phyloP scores from a whole-genome alignment of 2,113 vertebrate genomes.

The Tupaia tana region DNA sequence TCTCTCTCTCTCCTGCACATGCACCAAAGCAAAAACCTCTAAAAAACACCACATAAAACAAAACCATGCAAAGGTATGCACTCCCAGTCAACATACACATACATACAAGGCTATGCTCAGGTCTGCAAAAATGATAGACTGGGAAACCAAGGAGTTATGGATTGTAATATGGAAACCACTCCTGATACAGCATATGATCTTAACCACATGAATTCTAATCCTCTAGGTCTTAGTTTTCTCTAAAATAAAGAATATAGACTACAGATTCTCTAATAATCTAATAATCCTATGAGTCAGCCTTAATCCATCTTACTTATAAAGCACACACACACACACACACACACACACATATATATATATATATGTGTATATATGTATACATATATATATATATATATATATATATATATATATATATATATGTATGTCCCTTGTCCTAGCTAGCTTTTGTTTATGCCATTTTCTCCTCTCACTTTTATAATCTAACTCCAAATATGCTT shows the following conservation, averaged over 20 bases:
- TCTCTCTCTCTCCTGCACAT: too few relatives aligned
- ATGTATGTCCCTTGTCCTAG: background rate
- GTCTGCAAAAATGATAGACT: background rate
- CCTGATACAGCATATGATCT: background rate
- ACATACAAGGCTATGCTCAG: background rate
- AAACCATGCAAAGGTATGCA: background rate
- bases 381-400: too few relatives aligned
- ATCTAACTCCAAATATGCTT: background rate
- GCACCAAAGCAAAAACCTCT: too few relatives aligned
- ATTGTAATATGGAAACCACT: background rate
- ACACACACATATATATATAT: too few relatives aligned
- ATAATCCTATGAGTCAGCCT: background rate
- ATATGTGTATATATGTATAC: too few relatives aligned
- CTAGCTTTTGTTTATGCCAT: background rate
- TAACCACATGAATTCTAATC: background rate
- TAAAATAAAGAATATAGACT: background rate
- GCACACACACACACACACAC: too few relatives aligned
- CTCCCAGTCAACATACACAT: fast-evolving
- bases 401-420: too few relatives aligned
- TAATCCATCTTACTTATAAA: background rate
- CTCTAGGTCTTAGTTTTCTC: background rate
- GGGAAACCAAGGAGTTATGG: background rate
- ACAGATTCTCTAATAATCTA: background rate
- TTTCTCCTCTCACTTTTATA: background rate
- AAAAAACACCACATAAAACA: too few relatives aligned